Conservation (phyloP, 1,140 invertebrate genomes). For the Marisa cornuarietis region DNA sequence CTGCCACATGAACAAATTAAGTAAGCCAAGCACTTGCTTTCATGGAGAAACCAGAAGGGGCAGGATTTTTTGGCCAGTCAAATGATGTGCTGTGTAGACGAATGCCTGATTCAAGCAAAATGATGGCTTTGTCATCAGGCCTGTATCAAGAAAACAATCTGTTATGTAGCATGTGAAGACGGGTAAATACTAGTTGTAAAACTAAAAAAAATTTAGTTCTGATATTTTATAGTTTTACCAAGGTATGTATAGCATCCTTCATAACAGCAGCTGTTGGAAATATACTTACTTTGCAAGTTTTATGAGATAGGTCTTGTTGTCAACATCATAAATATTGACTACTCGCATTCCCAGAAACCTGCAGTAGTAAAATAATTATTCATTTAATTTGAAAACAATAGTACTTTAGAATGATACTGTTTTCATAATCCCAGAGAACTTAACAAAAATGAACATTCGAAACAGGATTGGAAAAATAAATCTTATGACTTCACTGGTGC, state of each 20-base stretch:
- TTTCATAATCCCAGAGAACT: no score
- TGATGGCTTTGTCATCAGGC: conserved; percentile 79
- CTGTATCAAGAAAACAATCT: conserved; percentile 42
- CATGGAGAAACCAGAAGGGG: conserved; percentile 97
- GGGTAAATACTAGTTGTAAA: not conserved
- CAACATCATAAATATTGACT: conserved; percentile 97
- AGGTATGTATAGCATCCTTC: not conserved
- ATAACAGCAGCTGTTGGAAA: not conserved
- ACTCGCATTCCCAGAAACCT: conserved; percentile 92
- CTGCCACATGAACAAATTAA: no score
- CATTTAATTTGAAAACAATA: not conserved
- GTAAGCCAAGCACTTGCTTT: conserved; percentile 73
- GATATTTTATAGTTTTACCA: not conserved
- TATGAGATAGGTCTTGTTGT: conserved; percentile 96
- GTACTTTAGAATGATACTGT: no score
- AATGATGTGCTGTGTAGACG: conserved; percentile 93
- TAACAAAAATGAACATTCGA: no score
- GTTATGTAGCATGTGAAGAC: not conserved
- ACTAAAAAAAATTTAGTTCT: not conserved
- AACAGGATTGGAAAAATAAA: no score
- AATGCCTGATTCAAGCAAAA: conserved; percentile 94
- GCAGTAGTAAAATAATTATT: conserved; percentile 40
- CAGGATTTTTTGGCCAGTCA: conserved; percentile 98
- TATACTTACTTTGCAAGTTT: conserved; percentile 73
- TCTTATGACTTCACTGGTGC: no score